phyloP scores from a whole-genome alignment of 2,888 invertebrate genomes.

The Hyposoter dolosus region DNA sequence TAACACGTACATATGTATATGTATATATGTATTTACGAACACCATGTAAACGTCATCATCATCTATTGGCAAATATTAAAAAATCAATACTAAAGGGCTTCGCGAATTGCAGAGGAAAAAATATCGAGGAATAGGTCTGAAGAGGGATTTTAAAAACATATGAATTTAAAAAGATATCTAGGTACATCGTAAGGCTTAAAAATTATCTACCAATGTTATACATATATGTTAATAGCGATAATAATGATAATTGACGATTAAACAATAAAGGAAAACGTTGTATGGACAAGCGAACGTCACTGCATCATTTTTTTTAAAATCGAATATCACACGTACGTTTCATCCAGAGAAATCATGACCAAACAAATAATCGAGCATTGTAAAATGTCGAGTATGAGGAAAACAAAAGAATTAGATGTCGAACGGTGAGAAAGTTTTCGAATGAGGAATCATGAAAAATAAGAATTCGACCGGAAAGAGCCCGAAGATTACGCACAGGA shows the following conservation, averaged over 20 bases:
- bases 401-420: not conserved
- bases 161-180: slow-evolving; percentile 64
- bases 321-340: not conserved
- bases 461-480: slow-evolving; percentile 3
- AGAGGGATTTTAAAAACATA: slow-evolving; percentile 64
- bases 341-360: not conserved
- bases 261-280: slow-evolving; percentile 67
- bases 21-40: slow-evolving; percentile 58
- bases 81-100: not conserved
- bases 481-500: slow-evolving; percentile 43
- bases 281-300: slow-evolving; percentile 59
- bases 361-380: not conserved
- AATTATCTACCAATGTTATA: slow-evolving; percentile 82
- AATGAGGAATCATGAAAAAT: slow-evolving; percentile 11
- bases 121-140: slow-evolving; percentile 25
- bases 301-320: slow-evolving; percentile 20
- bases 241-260: slow-evolving; percentile 73
- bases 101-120: slow-evolving; percentile 14
- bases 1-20: slow-evolving; percentile 1
- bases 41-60: slow-evolving; percentile 61
- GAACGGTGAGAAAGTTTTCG: slow-evolving; percentile 12
- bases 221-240: slow-evolving; percentile 82
- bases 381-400: not conserved
- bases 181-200: slow-evolving; percentile 79
- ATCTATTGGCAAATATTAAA: slow-evolving; percentile 41